Conservation (phyloP, 2,888 invertebrate species). For the Cantharis rustica region DNA sequence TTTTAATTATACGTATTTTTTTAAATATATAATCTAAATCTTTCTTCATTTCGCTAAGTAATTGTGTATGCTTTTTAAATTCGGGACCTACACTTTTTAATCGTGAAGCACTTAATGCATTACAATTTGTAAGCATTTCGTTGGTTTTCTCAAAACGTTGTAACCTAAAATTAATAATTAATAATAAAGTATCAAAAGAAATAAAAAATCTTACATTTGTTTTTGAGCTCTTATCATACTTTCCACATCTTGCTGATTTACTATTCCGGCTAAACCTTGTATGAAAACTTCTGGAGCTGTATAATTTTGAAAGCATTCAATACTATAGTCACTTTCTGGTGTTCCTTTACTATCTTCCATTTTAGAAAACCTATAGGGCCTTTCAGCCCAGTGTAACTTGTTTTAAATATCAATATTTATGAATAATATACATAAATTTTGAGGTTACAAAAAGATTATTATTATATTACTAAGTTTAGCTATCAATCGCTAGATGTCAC, state of each 20-base stretch:
- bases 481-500: background rate
- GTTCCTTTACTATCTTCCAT: conserved; percentile 60
- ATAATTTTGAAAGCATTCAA: conserved; percentile 89
- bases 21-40: conserved; percentile 94
- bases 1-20: conserved; percentile 83
- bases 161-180: conserved; percentile 64
- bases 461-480: background rate
- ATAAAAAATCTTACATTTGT: conserved; percentile 75
- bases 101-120: conserved; percentile 87
- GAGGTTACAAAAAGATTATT: background rate
- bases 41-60: conserved; percentile 89
- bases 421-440: background rate
- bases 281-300: conserved; percentile 90
- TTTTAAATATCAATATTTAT: background rate
- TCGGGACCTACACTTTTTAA: conserved; percentile 85
- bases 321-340: conserved; percentile 73
- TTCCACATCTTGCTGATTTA: conserved; percentile 89
- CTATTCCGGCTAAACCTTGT: conserved; percentile 90
- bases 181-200: background rate
- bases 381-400: background rate
- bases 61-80: conserved; percentile 87
- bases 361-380: background rate
- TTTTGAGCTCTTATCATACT: conserved; percentile 89
- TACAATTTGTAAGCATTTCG: conserved; percentile 97
- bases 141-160: conserved; percentile 98